Percentiles rank a stretch among this genome's conserved stretches.
These are phyloP conservation scores for Caenorhabditis virilis DNA, from an alignment of 2,888 invertebrate species.

Conservation along the genomic window DNA sequence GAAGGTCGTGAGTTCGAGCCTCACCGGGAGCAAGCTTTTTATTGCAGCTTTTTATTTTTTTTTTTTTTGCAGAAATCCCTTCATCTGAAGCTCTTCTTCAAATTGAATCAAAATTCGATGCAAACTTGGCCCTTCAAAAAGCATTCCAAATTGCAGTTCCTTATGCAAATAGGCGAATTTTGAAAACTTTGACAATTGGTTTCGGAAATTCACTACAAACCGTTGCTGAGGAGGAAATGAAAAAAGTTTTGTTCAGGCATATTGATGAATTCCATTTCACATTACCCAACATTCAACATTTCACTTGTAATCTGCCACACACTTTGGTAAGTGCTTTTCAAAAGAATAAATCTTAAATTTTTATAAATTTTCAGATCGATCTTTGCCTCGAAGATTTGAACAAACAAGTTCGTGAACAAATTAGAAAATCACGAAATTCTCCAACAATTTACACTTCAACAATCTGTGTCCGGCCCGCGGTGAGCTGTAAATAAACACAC, in stretches of 20 bases:
- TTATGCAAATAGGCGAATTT: constrained; percentile 4
- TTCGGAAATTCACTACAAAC: constrained; percentile 20
- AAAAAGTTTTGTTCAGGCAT: constrained; percentile 14
- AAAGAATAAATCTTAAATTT: not conserved
- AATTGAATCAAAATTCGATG: constrained; percentile 18
- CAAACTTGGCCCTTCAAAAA: constrained; percentile 22
- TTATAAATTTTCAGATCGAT: constrained; percentile 19
- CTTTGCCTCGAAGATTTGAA: constrained; percentile 14
- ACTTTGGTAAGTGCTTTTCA: constrained; percentile 8
- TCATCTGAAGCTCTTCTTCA: constrained; percentile 7
- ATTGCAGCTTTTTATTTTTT: constrained; percentile 1
- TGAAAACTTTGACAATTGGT: constrained; percentile 19
- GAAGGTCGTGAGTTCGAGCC: constrained; percentile 94
- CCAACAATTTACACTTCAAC: constrained; percentile 14
- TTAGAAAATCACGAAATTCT: constrained; percentile 8
- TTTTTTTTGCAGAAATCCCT: not conserved
- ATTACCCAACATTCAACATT: constrained; percentile 27
- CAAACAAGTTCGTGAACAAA: constrained; percentile 12
- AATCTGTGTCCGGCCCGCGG: constrained; percentile 9
- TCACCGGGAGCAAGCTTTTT: constrained; percentile 73
- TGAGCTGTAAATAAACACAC: constrained; percentile 17
- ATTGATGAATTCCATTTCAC: constrained; percentile 19
- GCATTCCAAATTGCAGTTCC: constrained; percentile 27
- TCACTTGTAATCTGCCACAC: constrained; percentile 30
- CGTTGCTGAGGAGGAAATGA: constrained; percentile 12